Conservation (phyloP, 2,888 invertebrate genomes). For the Ennomos quercinarius region DNA sequence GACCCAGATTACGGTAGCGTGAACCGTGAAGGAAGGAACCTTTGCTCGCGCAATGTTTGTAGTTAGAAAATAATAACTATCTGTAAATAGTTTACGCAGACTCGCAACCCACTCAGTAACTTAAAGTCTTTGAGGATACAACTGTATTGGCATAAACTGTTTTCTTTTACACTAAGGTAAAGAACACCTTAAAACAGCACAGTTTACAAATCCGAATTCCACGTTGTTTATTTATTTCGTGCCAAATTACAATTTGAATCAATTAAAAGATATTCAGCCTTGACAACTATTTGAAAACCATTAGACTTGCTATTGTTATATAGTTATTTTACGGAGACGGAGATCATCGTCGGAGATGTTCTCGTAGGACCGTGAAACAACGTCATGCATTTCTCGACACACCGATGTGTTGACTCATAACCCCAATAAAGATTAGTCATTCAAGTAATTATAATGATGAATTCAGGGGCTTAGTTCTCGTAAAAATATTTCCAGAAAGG, state of each 20-base stretch:
- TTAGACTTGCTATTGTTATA: constrained; percentile 42
- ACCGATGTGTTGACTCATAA: constrained; percentile 67
- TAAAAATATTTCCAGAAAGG: constrained; percentile 36
- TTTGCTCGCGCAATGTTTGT: constrained; percentile 61
- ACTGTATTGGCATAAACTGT: background rate
- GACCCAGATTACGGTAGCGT: constrained; percentile 65
- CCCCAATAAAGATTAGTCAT: constrained; percentile 71
- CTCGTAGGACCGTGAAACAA: constrained; percentile 52
- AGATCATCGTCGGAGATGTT: constrained; percentile 42
- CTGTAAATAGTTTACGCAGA: constrained; percentile 10
- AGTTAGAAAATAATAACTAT: constrained; percentile 51
- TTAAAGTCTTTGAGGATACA: background rate
- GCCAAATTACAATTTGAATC: constrained; percentile 55
- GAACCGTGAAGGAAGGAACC: constrained; percentile 60
- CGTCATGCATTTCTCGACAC: constrained; percentile 62
- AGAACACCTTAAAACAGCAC: constrained; percentile 3
- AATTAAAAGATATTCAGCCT: constrained; percentile 50
- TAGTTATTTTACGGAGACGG: constrained; percentile 18
- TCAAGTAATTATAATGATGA: constrained; percentile 64
- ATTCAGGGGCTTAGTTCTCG: constrained; percentile 52
- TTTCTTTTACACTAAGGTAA: background rate
- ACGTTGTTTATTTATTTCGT: constrained; percentile 41
- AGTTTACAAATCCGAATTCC: constrained; percentile 7
- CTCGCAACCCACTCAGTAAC: constrained; percentile 10
- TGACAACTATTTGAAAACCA: constrained; percentile 51